Evolutionary conservation across 37 sponge, comb jelly and placozoan species (phyloP).

Genomic region (Chondrosia reniformis): DNA sequence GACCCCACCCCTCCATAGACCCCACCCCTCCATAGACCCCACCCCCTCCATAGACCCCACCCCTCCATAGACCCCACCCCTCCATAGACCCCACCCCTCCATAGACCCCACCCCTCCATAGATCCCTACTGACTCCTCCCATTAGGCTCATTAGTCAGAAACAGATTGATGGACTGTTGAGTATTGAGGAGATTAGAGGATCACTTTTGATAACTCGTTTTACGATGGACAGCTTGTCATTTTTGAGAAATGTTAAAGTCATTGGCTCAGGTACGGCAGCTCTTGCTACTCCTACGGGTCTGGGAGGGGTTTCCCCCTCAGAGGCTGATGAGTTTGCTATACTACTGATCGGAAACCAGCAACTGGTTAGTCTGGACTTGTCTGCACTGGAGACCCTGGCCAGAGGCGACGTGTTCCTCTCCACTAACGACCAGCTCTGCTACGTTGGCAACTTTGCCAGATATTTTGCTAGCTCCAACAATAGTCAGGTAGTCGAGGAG

Average conservation of each 20-base stretch:
- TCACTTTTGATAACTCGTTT: constrained; percentile 14
- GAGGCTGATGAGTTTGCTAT: neutral
- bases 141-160: neutral
- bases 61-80: too few relatives aligned
- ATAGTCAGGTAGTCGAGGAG: neutral
- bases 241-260: constrained; percentile 38
- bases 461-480: neutral
- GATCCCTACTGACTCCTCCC: too few relatives aligned
- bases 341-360: neutral
- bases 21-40: too few relatives aligned
- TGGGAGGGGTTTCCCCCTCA: neutral
- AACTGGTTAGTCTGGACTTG: neutral
- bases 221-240: constrained; percentile 2
- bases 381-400: constrained; percentile 26
- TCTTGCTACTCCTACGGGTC: neutral
- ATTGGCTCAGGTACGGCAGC: constrained; percentile 22
- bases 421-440: constrained; percentile 36
- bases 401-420: constrained; percentile 9
- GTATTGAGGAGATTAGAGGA: constrained; percentile 55
- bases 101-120: too few relatives aligned
- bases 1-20: too few relatives aligned
- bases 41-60: too few relatives aligned
- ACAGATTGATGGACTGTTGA: neutral
- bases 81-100: too few relatives aligned
- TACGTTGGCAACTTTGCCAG: constrained; percentile 31